Evolutionary conservation across 2,113 vertebrate species (phyloP).

Genomic region (Cryptotis parvus): DNA sequence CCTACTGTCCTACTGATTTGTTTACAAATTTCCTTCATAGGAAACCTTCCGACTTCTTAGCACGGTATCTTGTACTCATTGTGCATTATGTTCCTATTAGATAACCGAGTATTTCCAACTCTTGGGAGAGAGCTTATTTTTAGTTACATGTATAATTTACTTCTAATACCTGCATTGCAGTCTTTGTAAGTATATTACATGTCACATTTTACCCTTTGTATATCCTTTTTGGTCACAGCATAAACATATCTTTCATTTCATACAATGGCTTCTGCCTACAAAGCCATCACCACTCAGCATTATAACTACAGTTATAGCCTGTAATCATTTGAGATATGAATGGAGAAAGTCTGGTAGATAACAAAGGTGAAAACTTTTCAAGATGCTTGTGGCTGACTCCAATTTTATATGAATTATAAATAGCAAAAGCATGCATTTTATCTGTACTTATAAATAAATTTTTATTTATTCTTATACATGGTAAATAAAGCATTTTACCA

Average conservation of each 20-base stretch:
- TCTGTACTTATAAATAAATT: conserved; percentile 17
- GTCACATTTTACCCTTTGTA: conserved; percentile 30
- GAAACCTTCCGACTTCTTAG: not conserved
- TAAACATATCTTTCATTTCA: not conserved
- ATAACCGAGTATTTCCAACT: not conserved
- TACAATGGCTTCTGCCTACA: not conserved
- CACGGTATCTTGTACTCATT: not conserved
- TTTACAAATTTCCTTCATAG: no score
- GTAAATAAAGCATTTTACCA: no score
- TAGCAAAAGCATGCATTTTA: not conserved
- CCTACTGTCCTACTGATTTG: not conserved
- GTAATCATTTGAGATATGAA: not conserved
- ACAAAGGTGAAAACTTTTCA: not conserved
- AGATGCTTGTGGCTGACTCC: not conserved
- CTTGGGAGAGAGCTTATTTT: conserved; percentile 4
- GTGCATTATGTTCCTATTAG: not conserved
- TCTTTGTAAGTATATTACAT: not conserved
- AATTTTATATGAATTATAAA: conserved; percentile 44
- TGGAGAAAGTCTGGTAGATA: conserved; percentile 36
- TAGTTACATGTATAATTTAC: not conserved
- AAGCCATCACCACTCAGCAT: not conserved
- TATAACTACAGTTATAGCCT: not conserved
- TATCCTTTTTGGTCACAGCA: not conserved
- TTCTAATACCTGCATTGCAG: not conserved
- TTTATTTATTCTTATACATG: no score